Percentiles rank a stretch among this genome's conserved stretches.
Conservation (phyloP, 2,113 vertebrate species). For the Girardinichthys multiradiatus region DNA sequence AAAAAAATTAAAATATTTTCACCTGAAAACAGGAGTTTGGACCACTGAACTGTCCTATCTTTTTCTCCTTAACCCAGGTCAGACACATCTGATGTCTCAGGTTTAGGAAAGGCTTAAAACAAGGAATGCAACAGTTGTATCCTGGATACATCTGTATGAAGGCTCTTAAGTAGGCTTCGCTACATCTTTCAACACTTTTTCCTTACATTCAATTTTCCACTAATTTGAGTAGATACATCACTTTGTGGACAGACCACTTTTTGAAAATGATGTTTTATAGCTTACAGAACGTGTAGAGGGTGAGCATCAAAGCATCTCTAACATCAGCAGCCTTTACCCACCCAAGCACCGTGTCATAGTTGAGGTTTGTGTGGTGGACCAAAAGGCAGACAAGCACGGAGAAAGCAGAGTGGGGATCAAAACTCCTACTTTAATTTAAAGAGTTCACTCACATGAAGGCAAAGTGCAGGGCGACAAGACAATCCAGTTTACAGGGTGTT, state of each 20-base stretch:
- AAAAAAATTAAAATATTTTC: background rate
- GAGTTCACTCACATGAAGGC: too few species aligned
- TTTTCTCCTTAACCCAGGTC: background rate
- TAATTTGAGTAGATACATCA: background rate
- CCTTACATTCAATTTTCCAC: background rate
- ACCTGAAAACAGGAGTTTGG: background rate
- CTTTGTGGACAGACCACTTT: background rate
- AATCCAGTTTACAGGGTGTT: too few species aligned
- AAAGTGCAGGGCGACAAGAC: too few species aligned
- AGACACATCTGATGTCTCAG: background rate
- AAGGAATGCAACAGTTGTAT: background rate
- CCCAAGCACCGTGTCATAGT: too few species aligned
- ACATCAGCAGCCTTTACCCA: background rate
- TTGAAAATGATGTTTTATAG: background rate
- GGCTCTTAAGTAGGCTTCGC: background rate
- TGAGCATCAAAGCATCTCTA: background rate
- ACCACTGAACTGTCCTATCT: background rate
- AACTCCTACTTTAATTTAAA: too few species aligned
- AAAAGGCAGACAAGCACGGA: too few species aligned
- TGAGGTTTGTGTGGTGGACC: too few species aligned
- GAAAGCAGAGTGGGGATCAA: too few species aligned
- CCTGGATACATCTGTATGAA: too few species aligned
- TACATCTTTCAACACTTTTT: background rate
- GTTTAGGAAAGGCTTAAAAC: background rate
- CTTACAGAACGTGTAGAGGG: background rate